These are phyloP conservation scores for Menidia menidia DNA, from an alignment of 2,797 vertebrate species.

Conservation along the genomic window DNA sequence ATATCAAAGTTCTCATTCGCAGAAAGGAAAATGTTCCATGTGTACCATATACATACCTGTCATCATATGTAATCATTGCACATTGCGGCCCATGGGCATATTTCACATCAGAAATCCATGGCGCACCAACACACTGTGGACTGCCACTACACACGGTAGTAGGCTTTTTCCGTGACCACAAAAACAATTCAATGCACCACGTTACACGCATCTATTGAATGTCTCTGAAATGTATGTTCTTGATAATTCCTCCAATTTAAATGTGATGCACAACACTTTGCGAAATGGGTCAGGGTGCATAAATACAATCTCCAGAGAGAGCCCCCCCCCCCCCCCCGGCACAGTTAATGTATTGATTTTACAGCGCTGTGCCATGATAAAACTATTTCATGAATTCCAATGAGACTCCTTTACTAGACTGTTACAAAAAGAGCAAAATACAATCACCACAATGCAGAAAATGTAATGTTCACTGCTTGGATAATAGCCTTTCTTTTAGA, in stretches of 20 bases:
- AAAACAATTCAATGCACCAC: constrained; percentile 17
- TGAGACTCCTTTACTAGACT: constrained; percentile 69
- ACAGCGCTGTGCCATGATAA: constrained; percentile 66
- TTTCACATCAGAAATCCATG: background rate
- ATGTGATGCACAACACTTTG: constrained; percentile 67
- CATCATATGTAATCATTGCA: constrained; percentile 11
- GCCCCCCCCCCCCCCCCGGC: constrained; percentile 53
- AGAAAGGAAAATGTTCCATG: constrained; percentile 8
- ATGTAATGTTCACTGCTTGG: constrained; percentile 69
- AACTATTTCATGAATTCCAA: constrained; percentile 83
- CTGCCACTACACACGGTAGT: background rate
- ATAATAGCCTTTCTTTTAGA: constrained; percentile 65
- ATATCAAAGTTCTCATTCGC: constrained; percentile 23
- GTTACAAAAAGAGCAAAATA: constrained; percentile 64
- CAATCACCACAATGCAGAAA: constrained; percentile 65
- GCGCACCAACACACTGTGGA: constrained; percentile 6
- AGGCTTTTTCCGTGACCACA: background rate
- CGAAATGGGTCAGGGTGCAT: constrained; percentile 72
- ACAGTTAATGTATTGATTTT: constrained; percentile 78
- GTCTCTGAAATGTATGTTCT: constrained; percentile 50
- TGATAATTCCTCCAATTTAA: constrained; percentile 73
- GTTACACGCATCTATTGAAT: constrained; percentile 40
- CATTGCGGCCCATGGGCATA: background rate
- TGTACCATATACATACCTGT: background rate
- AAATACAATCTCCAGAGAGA: constrained; percentile 75